Evolutionary conservation across 2,113 vertebrate species (phyloP), one percentile per base, ranked within the genome.

Genomic region (Cervus canadensis): DNA sequence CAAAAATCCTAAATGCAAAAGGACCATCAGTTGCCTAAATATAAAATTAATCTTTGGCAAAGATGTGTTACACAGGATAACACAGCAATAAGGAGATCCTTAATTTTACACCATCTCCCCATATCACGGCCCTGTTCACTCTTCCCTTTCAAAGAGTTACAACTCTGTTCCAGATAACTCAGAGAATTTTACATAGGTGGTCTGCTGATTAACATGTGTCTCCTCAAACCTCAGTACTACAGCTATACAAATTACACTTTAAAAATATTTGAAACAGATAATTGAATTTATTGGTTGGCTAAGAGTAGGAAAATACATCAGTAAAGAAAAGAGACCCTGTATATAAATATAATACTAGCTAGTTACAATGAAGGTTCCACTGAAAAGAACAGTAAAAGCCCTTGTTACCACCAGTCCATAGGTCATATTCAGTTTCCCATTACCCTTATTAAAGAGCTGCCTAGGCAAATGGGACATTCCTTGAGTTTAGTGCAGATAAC

Each of bases 291-390:
- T 99, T 99, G 99, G 99, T 99, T 99, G 99, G 99, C 99, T 99
- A 99, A 99, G 99, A 99, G 99, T 99, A 99, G 99, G 99, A 99
- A 99, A 99, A 99, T 99, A 99, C 99, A 99, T 99, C 99, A 98
- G 99, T 99, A 99, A 99, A 99, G 99, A 99, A 99, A 99, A 99
- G 99, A 99, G 99, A 99, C 99, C 99, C 99, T 99, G 99, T 99
- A 99, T 99, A 99, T 99, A 99, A 99, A 99, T 99, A 99, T 98
- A 99, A 99, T 98, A 99, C 99, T 98, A 99, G 98, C 98, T 99
- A 99, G 99, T 99, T 99, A 99, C 99, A 99, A 99, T 99, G 99
- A 99, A 99, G 98, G 97, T 99, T 99, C 99, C 99, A 99, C 99
- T 99, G 99, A 99, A 99, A 99, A 99, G 99, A 99, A 99, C 98